These are phyloP conservation scores for Hyperoodon ampullatus DNA, from an alignment of 2,113 vertebrate species.

Conservation along the genomic window DNA sequence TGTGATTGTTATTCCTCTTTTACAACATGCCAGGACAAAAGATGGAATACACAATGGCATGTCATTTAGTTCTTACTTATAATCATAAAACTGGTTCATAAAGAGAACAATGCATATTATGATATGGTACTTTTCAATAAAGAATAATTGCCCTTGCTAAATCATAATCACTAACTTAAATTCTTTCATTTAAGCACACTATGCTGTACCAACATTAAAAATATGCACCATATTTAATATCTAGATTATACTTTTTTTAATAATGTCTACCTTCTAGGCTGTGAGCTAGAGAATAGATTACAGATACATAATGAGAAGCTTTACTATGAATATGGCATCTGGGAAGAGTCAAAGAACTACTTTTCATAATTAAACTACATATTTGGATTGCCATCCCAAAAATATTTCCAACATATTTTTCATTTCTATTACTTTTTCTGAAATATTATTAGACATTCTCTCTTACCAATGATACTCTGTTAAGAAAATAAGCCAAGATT, in stretches of 20 bases:
- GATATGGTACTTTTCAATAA: conserved; percentile 63
- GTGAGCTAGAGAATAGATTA: conserved; percentile 47
- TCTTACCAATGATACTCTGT: not conserved
- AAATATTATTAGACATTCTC: not conserved
- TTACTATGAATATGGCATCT: not conserved
- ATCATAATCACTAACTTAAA: conserved; percentile 64
- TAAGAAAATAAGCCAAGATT: not conserved
- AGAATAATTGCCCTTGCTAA: conserved; percentile 73
- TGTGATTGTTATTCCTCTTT: conserved; percentile 83
- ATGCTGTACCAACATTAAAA: not conserved
- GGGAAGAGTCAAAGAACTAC: not conserved
- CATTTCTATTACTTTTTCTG: not conserved
- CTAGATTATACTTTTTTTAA: not conserved
- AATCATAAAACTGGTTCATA: conserved; percentile 73
- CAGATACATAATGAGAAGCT: not conserved
- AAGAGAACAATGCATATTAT: conserved; percentile 70
- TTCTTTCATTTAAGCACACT: conserved; percentile 76
- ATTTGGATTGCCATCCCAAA: not conserved
- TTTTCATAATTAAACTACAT: conserved; percentile 3
- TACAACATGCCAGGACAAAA: conserved; percentile 66
- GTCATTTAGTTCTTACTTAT: conserved; percentile 60
- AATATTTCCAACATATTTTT: not conserved
- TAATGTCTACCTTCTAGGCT: not conserved
- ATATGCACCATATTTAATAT: conserved; percentile 38
- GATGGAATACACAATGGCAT: not conserved